These are phyloP conservation scores for Amphiura filiformis DNA, from an alignment of 35 echinoderm and acorn worm species.

Conservation along the genomic window DNA sequence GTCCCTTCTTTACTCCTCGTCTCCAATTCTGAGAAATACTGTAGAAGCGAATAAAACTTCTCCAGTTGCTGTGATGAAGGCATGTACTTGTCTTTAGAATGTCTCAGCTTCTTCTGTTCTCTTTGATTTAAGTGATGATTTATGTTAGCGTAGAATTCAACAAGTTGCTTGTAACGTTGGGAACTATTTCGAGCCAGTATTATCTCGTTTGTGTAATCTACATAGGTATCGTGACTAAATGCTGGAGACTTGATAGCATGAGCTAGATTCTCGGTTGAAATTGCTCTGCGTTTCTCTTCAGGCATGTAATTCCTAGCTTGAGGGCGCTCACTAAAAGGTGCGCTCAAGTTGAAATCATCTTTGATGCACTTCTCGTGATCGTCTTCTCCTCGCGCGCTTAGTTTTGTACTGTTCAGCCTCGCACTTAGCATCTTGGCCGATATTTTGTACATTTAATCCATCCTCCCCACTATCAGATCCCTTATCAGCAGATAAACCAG, in stretches of 20 bases:
- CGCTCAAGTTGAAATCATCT: neutral
- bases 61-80: conserved; percentile 32
- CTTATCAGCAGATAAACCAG: neutral
- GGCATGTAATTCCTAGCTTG: conserved; percentile 37
- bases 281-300: conserved; percentile 23
- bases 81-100: conserved; percentile 51
- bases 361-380: neutral
- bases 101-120: conserved; percentile 36
- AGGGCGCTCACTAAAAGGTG: conserved; percentile 41
- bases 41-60: conserved; percentile 48
- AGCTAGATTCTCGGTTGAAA: conserved; percentile 38
- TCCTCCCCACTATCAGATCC: neutral
- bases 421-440: neutral
- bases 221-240: conserved; percentile 42
- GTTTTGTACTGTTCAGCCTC: neutral
- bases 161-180: conserved; percentile 47
- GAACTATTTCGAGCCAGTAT: conserved; percentile 40
- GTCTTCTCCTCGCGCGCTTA: neutral
- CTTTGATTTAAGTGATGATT: conserved; percentile 34
- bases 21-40: conserved; percentile 57
- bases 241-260: conserved; percentile 47
- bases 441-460: neutral
- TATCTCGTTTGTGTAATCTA: conserved; percentile 46
- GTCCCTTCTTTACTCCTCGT: conserved; percentile 7
- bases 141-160: conserved; percentile 55